A percentile compares a stretch with the other conserved stretches of the same genome.
These are phyloP conservation scores for Plagodis pulveraria DNA, from an alignment of 2,888 invertebrate species.

Conservation along the genomic window DNA sequence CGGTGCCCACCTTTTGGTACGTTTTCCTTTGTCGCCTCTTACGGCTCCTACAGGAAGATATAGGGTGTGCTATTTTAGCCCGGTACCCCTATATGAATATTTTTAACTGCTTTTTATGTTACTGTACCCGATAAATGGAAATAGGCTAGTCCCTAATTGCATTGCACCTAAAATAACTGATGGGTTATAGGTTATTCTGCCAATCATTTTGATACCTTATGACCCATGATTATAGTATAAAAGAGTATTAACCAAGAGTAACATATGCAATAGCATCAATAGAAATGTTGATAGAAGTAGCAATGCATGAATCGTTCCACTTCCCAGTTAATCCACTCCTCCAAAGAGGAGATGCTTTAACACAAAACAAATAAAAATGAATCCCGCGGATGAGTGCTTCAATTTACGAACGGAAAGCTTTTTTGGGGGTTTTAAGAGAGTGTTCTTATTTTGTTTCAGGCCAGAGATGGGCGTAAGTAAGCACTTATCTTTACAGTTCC, in stretches of 20 bases:
- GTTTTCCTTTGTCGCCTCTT: too few species aligned
- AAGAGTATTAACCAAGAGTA: neutral
- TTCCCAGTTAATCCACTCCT: conserved; percentile 30
- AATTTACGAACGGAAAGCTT: conserved; percentile 45
- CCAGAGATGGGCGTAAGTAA: conserved; percentile 59
- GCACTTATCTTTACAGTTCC: conserved; percentile 77
- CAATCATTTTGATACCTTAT: too few species aligned
- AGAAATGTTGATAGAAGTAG: conserved; percentile 3
- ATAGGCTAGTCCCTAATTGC: too few species aligned
- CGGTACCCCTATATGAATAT: too few species aligned
- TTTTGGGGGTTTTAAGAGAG: conserved; percentile 40
- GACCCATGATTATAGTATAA: too few species aligned
- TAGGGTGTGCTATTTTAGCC: too few species aligned
- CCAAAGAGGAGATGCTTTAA: conserved; percentile 27
- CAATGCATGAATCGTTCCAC: conserved; percentile 21
- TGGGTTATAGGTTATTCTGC: too few species aligned
- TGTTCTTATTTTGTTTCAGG: conserved; percentile 66
- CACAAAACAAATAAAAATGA: conserved; percentile 32
- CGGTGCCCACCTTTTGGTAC: too few species aligned
- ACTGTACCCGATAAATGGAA: too few species aligned
- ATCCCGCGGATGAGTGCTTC: conserved; percentile 35
- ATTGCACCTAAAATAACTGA: too few species aligned
- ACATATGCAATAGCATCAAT: neutral
- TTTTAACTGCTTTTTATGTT: too few species aligned
- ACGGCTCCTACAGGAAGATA: too few species aligned